Conservation (phyloP, 2,888 invertebrate genomes). For the Melanotus villosus region DNA sequence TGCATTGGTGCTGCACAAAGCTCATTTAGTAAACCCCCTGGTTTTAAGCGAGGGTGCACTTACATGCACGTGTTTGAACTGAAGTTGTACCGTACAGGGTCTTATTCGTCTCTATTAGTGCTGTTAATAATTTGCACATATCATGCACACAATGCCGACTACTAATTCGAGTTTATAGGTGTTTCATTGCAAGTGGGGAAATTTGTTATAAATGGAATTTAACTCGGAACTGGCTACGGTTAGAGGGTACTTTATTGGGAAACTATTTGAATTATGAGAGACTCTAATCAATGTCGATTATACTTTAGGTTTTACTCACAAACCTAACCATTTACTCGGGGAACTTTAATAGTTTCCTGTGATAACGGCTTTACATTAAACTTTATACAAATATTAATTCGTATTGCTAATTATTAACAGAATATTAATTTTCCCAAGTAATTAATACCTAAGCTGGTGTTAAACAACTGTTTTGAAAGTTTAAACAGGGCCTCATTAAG, state of each 20-base stretch:
- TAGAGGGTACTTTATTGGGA: conserved; percentile 11
- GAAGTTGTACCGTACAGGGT: conserved; percentile 12
- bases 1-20: background rate
- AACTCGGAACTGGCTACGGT: conserved; percentile 1
- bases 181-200: conserved; percentile 18
- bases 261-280: conserved; percentile 7
- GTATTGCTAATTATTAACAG: too few species aligned
- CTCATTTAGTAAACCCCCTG: conserved; percentile 10
- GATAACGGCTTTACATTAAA: too few species aligned
- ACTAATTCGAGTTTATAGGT: conserved; percentile 37
- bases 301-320: too few species aligned
- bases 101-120: conserved; percentile 37
- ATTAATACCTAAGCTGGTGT: too few species aligned
- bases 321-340: too few species aligned
- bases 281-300: too few species aligned
- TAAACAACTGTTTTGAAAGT: too few species aligned
- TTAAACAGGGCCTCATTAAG: too few species aligned
- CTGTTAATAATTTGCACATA: conserved; percentile 34
- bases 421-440: too few species aligned
- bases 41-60: conserved; percentile 23
- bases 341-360: too few species aligned
- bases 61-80: conserved; percentile 32
- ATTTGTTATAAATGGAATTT: conserved; percentile 30
- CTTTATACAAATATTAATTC: too few species aligned
- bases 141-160: conserved; percentile 24